Conservation (phyloP, 2,888 invertebrate genomes). For the Cheilosia vulpina region DNA sequence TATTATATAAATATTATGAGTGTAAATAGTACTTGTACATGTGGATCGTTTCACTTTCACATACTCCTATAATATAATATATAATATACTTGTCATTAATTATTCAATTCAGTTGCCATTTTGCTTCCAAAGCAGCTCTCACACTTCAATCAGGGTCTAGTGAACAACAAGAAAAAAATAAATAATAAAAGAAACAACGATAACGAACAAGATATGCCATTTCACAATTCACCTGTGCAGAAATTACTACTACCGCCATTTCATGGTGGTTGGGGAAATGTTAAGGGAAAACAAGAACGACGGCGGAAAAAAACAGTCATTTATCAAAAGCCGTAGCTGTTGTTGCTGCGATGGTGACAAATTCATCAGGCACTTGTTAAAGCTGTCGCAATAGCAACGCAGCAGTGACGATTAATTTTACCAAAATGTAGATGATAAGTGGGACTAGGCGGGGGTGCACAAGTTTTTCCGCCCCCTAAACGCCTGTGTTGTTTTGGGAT, state of each 20-base stretch:
- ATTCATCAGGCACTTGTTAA: conserved; percentile 74
- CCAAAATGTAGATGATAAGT: conserved; percentile 1
- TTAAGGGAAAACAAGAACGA: conserved; percentile 15
- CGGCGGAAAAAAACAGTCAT: conserved; percentile 39
- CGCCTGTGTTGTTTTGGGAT: conserved; percentile 9
- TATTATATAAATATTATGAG: conserved; percentile 56
- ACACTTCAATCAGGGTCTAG: conserved; percentile 47
- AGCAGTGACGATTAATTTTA: conserved; percentile 67
- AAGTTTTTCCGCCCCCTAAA: conserved; percentile 5
- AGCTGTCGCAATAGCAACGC: conserved; percentile 64
- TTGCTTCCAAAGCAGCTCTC: conserved; percentile 58
- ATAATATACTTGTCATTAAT: conserved; percentile 61
- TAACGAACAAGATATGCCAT: conserved; percentile 50
- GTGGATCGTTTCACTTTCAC: conserved; percentile 52
- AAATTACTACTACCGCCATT: conserved; percentile 5
- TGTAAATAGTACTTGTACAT: conserved; percentile 59
- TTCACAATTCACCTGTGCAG: conserved; percentile 64
- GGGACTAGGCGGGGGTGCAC: background rate
- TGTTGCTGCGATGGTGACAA: conserved; percentile 68
- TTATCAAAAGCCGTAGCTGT: conserved; percentile 70
- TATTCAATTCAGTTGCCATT: conserved; percentile 73
- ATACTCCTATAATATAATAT: conserved; percentile 43
- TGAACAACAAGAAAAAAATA: background rate
- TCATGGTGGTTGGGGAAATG: conserved; percentile 9
- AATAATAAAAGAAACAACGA: conserved; percentile 1